These are phyloP conservation scores for Tupaia chinensis DNA, from an alignment of 2,113 vertebrate genomes.

Conservation along the genomic window DNA sequence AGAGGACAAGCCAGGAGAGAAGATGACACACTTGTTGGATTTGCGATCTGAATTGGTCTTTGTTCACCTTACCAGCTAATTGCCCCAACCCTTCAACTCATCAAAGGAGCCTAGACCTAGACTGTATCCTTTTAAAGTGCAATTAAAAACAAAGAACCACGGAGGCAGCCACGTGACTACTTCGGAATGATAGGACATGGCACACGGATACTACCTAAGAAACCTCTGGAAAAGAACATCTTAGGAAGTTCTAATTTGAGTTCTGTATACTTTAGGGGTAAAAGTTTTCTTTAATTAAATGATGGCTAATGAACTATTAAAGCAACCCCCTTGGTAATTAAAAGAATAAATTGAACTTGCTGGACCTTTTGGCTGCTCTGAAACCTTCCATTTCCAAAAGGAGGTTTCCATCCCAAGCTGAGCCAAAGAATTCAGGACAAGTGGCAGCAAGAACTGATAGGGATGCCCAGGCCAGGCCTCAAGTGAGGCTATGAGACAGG, in stretches of 20 bases:
- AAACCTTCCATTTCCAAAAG: constrained; percentile 5
- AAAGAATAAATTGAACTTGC: constrained; percentile 73
- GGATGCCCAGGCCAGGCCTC: neutral
- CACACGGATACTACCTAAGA: neutral
- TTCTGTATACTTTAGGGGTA: neutral
- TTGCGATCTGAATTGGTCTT: neutral
- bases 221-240: neutral
- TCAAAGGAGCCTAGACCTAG: neutral
- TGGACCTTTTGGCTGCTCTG: constrained; percentile 47
- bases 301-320: constrained; percentile 72
- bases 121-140: neutral
- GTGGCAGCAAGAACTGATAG: neutral
- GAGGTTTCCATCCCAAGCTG: neutral
- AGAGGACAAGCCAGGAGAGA: neutral
- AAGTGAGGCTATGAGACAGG: neutral
- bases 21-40: neutral
- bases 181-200: neutral
- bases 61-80: neutral
- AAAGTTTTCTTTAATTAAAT: constrained; percentile 65
- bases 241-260: neutral
- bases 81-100: neutral
- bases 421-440: neutral
- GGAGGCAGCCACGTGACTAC: neutral
- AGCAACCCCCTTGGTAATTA: constrained; percentile 64
- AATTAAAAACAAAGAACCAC: neutral